phyloP scores from a whole-genome alignment of 1,140 invertebrate species.

The Andricus grossulariae region DNA sequence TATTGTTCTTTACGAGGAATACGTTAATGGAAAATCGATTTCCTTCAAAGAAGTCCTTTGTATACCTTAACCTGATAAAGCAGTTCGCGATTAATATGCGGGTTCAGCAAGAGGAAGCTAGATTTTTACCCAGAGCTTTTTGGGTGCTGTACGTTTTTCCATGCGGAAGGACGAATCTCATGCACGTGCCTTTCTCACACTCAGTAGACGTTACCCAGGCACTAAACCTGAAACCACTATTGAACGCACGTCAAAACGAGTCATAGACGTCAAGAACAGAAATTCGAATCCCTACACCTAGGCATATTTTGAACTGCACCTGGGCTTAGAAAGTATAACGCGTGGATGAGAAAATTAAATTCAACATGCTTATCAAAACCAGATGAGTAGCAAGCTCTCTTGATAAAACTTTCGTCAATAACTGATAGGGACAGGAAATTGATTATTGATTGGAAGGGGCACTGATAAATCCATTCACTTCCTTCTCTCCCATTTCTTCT shows the following conservation, averaged over 20 bases:
- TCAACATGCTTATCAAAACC: no score
- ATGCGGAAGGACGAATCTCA: slow-evolving; percentile 69
- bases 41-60: slow-evolving; percentile 24
- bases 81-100: no score
- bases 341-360: no score
- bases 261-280: slow-evolving; percentile 67
- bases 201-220: slow-evolving; percentile 65
- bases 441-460: no score
- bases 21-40: slow-evolving; percentile 41
- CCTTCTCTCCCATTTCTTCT: no score
- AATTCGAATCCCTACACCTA: slow-evolving; percentile 51
- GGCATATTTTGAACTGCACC: neutral
- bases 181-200: slow-evolving; percentile 68
- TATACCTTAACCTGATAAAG: slow-evolving; percentile 41
- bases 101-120: no score
- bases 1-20: slow-evolving; percentile 44
- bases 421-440: no score
- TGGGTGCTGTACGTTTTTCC: slow-evolving; percentile 51
- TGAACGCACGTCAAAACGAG: slow-evolving; percentile 64
- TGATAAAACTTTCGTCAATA: no score
- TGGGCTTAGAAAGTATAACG: no score
- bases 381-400: no score
- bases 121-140: no score
- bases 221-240: slow-evolving; percentile 57
- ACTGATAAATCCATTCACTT: no score